Evolutionary conservation across 1,140 invertebrate genomes (phyloP).

Genomic region (Cepaea nemoralis): DNA sequence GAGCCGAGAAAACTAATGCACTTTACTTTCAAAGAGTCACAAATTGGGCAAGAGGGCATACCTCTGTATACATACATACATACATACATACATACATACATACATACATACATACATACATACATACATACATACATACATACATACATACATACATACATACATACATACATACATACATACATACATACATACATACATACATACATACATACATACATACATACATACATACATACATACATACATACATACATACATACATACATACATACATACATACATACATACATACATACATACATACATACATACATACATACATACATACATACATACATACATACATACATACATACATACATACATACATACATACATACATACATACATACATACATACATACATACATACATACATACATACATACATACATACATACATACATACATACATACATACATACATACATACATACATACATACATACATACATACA

Average conservation of each 20-base stretch:
- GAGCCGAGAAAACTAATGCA: no score
- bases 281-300: slow-evolving; percentile 11
- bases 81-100: slow-evolving; percentile 11
- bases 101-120: slow-evolving; percentile 11
- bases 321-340: slow-evolving; percentile 11
- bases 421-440: slow-evolving; percentile 11
- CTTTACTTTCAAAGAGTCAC: no score
- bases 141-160: slow-evolving; percentile 11
- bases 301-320: slow-evolving; percentile 11
- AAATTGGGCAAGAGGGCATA: no score
- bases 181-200: slow-evolving; percentile 11
- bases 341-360: slow-evolving; percentile 11
- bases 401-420: slow-evolving; percentile 11
- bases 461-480: slow-evolving; percentile 11
- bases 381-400: slow-evolving; percentile 11
- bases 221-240: slow-evolving; percentile 11
- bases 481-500: slow-evolving; percentile 11
- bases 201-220: slow-evolving; percentile 11
- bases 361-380: slow-evolving; percentile 11
- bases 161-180: slow-evolving; percentile 11
- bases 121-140: slow-evolving; percentile 6
- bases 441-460: slow-evolving; percentile 11
- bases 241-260: slow-evolving; percentile 11
- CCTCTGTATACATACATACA: slow-evolving; percentile 10
- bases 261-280: slow-evolving; percentile 11